phyloP scores from a whole-genome alignment of 2,113 vertebrate genomes.

The Silurus meridionalis region DNA sequence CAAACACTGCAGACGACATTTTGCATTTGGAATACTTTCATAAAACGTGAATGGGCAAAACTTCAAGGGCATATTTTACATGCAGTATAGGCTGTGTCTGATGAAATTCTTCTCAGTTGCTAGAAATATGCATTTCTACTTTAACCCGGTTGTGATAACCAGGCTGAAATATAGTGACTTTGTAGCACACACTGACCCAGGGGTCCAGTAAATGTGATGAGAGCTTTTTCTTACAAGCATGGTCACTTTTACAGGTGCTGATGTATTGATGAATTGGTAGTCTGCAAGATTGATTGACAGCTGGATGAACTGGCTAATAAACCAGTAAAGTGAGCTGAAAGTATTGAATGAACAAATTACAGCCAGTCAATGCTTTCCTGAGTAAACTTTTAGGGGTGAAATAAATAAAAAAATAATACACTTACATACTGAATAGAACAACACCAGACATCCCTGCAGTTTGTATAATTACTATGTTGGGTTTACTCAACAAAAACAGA shows the following conservation, averaged over 20 bases:
- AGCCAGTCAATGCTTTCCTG: background rate
- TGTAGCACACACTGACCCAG: conserved; percentile 10
- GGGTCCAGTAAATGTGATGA: conserved; percentile 23
- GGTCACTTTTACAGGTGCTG: conserved; percentile 38
- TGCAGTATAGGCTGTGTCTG: conserved; percentile 16
- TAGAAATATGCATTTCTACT: background rate
- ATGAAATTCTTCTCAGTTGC: conserved; percentile 13
- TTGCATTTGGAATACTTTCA: conserved; percentile 14
- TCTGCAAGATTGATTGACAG: conserved; percentile 41
- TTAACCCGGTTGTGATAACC: conserved; percentile 7
- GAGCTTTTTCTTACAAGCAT: background rate
- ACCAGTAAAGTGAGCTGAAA: conserved; percentile 15
- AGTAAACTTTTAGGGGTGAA: conserved; percentile 2
- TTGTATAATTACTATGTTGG: conserved; percentile 58
- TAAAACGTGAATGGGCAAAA: conserved; percentile 17
- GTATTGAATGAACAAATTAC: conserved; percentile 49
- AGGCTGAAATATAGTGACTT: background rate
- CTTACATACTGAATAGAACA: background rate
- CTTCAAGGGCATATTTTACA: conserved; percentile 18
- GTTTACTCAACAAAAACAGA: conserved; percentile 58
- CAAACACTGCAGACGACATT: conserved; percentile 16
- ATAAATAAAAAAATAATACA: background rate
- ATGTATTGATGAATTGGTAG: conserved; percentile 45
- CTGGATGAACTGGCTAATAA: conserved; percentile 43
- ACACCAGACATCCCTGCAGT: conserved; percentile 38